Evolutionary conservation across 2,113 vertebrate species (phyloP).

Genomic region (Chaetura pelagica): DNA sequence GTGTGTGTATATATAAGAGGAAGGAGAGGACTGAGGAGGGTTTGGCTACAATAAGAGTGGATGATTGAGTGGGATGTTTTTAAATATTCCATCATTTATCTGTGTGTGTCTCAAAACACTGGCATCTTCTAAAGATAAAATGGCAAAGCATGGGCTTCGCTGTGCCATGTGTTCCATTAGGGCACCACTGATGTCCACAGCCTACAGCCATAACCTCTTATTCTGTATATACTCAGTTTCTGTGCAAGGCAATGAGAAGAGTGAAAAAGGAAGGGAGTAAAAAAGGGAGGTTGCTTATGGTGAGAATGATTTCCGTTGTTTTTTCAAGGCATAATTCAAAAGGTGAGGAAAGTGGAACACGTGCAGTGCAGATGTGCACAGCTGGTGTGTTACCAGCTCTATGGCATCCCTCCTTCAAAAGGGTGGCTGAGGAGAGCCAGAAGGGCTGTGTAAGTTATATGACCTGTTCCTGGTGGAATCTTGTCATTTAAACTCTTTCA

Average conservation of each 20-base stretch:
- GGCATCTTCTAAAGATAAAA: neutral
- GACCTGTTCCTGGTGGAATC: neutral
- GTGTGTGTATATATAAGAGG: neutral
- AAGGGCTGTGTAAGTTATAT: neutral
- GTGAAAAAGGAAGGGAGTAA: neutral
- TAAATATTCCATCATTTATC: neutral
- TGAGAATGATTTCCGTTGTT: neutral
- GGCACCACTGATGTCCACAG: neutral
- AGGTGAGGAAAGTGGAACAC: neutral
- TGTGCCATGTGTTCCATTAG: neutral
- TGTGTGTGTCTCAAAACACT: neutral
- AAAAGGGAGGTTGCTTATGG: neutral
- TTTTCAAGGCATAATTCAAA: constrained; percentile 13
- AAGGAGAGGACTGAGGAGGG: neutral
- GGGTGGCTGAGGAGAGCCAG: neutral
- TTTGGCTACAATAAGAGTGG: neutral
- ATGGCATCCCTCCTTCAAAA: neutral
- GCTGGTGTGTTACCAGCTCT: neutral
- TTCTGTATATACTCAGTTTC: neutral
- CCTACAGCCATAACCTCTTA: neutral
- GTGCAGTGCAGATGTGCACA: neutral
- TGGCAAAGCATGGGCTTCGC: neutral
- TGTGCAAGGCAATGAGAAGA: neutral
- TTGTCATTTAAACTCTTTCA: neutral
- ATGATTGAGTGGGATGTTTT: neutral